Conservation (phyloP, 2,797 vertebrate species). For the Hipposideros larvatus region DNA sequence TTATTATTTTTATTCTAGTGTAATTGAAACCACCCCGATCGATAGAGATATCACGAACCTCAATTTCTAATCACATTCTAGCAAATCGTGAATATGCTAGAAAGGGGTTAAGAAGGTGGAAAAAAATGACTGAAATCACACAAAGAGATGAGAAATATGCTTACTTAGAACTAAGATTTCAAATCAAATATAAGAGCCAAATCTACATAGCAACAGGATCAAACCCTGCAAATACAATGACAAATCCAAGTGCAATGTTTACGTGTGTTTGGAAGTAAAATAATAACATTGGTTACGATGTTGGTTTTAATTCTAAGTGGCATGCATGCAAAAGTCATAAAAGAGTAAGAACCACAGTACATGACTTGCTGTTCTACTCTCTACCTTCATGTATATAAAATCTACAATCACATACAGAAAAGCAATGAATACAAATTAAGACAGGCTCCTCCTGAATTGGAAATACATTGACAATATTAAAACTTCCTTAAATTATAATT, state of each 20-base stretch:
- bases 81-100: neutral
- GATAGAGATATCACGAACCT: neutral
- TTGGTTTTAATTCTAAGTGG: neutral
- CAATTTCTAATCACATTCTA: neutral
- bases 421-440: neutral
- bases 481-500: neutral
- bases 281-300: neutral
- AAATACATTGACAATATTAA: neutral
- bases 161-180: neutral
- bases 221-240: neutral
- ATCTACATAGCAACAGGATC: neutral
- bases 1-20: neutral
- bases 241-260: neutral
- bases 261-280: neutral
- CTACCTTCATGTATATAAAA: neutral
- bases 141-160: neutral
- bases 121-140: neutral
- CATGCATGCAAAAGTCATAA: neutral
- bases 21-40: neutral
- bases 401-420: neutral
- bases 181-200: neutral
- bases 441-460: neutral
- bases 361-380: neutral
- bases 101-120: neutral
- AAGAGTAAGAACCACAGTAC: neutral